Evolutionary conservation across 2,888 invertebrate species (phyloP).

Genomic region (Tortricodes alternella): DNA sequence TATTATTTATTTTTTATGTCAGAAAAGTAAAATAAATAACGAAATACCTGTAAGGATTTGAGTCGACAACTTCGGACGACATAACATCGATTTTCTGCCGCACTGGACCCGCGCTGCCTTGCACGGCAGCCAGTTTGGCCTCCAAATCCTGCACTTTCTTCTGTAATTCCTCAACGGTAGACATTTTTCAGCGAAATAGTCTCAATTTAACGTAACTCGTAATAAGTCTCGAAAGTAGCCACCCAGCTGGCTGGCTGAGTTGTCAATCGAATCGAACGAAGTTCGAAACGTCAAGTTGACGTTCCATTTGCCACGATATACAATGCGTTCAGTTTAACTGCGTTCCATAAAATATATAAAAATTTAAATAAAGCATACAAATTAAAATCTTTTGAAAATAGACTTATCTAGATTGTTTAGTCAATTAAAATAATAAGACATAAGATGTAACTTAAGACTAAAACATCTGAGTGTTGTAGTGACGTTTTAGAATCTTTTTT

Average conservation of each 20-base stretch:
- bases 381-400: too few relatives aligned
- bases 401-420: too few relatives aligned
- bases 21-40: background rate
- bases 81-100: slow-evolving; percentile 92
- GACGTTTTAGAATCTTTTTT: background rate
- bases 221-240: slow-evolving; percentile 35
- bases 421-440: too few relatives aligned
- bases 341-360: background rate
- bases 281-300: slow-evolving; percentile 26
- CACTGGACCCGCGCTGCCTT: slow-evolving; percentile 62
- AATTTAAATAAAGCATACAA: background rate
- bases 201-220: slow-evolving; percentile 25
- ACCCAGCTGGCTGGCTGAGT: slow-evolving; percentile 27
- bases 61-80: slow-evolving; percentile 98
- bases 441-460: too few relatives aligned
- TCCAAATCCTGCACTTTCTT: slow-evolving; percentile 85
- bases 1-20: background rate
- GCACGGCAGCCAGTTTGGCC: slow-evolving; percentile 80
- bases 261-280: slow-evolving; percentile 18
- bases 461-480: too few relatives aligned
- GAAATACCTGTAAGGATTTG: slow-evolving; percentile 97
- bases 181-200: slow-evolving; percentile 72
- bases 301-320: slow-evolving; percentile 26
- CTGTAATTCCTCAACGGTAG: slow-evolving; percentile 83
- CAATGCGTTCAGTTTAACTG: slow-evolving; percentile 18